Percentiles rank a stretch among this genome's conserved stretches.
phyloP scores from a whole-genome alignment of 2,113 vertebrate genomes.

The Penelope pileata region DNA sequence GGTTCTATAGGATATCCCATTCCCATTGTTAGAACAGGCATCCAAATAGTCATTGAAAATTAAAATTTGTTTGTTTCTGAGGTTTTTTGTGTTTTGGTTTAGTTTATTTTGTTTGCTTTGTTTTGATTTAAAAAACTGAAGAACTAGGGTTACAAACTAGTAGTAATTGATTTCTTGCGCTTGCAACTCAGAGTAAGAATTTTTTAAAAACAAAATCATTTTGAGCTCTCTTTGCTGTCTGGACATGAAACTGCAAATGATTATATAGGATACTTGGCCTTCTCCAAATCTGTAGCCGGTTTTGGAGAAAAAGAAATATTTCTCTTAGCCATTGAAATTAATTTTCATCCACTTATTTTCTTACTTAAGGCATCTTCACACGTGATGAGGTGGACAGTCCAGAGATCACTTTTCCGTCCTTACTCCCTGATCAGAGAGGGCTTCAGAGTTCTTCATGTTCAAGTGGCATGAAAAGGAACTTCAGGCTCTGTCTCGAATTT shows the following conservation, averaged over 20 bases:
- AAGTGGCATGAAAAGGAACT: neutral
- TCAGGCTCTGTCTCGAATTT: neutral
- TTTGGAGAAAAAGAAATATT: fast-evolving
- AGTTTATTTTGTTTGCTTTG: neutral
- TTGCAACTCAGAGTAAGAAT: neutral
- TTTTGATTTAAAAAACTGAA: neutral
- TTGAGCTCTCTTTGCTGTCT: neutral
- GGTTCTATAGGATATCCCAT: neutral
- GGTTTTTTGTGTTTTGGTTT: neutral
- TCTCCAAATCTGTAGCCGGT: neutral
- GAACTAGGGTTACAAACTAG: neutral
- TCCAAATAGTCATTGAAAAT: neutral
- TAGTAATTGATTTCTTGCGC: neutral
- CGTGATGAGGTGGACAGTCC: neutral
- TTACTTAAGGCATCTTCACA: neutral
- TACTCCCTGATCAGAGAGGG: neutral
- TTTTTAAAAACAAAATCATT: neutral
- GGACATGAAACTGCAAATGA: neutral
- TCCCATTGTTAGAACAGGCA: neutral
- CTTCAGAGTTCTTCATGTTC: neutral
- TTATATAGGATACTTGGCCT: neutral
- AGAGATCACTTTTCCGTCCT: neutral
- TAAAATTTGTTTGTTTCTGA: neutral
- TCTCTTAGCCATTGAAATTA: neutral
- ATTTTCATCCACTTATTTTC: neutral